Evolutionary conservation across 1,140 invertebrate genomes (phyloP).

Genomic region (Pseudomyrmex cubaensis): DNA sequence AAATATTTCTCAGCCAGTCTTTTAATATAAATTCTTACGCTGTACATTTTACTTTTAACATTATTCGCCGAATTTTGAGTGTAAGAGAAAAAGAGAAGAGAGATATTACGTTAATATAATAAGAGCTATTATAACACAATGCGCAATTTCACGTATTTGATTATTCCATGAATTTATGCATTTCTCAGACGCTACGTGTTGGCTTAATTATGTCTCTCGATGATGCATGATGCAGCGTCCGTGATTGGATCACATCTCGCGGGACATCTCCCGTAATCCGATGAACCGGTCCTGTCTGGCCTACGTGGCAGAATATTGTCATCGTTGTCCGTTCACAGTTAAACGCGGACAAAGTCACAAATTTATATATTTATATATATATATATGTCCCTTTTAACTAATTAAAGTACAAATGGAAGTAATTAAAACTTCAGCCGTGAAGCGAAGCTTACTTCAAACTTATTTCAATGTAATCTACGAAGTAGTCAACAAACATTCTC

Average conservation of each 20-base stretch:
- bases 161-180: conserved; percentile 50
- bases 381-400: neutral
- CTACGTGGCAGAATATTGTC: conserved; percentile 44
- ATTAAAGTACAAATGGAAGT: neutral
- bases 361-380: neutral
- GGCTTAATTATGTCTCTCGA: conserved; percentile 70
- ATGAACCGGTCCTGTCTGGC: conserved; percentile 55
- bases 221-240: conserved; percentile 68
- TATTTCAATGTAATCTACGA: conserved; percentile 2
- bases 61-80: too few relatives aligned
- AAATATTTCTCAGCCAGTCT: too few relatives aligned
- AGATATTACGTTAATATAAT: too few relatives aligned
- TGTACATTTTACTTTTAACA: too few relatives aligned
- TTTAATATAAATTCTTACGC: too few relatives aligned
- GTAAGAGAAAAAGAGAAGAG: too few relatives aligned
- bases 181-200: conserved; percentile 51
- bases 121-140: neutral
- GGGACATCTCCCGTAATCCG: conserved; percentile 64
- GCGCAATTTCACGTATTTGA: neutral
- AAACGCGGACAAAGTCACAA: conserved; percentile 10
- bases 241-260: conserved; percentile 72
- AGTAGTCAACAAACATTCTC: neutral
- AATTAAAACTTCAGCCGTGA: too few relatives aligned
- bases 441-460: neutral
- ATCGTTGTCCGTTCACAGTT: conserved; percentile 36